A percentile compares a stretch with the other conserved stretches of the same genome.
Conservation (phyloP, 2,797 vertebrate species). For the Eremophila alpestris region DNA sequence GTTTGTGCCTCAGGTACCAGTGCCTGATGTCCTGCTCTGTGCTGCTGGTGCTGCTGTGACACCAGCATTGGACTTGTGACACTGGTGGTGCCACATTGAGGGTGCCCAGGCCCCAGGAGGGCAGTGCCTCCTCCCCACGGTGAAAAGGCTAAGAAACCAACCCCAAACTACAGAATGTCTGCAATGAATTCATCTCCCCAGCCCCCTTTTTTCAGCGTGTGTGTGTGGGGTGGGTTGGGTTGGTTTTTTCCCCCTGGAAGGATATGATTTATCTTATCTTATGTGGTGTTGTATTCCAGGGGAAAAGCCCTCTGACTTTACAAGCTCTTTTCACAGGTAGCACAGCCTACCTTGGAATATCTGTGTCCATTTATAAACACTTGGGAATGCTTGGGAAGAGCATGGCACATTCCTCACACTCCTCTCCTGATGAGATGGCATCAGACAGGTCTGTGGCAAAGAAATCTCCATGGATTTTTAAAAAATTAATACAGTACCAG, state of each 20-base stretch:
- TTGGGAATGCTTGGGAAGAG: not conserved
- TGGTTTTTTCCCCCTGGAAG: not conserved
- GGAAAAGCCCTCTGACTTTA: not conserved
- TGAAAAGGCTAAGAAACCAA: not conserved
- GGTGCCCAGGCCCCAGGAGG: not conserved
- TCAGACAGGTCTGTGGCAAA: not conserved
- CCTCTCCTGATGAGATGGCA: not conserved
- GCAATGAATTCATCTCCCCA: not conserved
- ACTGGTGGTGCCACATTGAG: not conserved
- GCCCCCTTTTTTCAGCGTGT: no score
- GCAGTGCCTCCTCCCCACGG: not conserved
- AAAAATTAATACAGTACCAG: not conserved
- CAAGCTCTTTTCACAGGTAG: not conserved
- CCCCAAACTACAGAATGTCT: not conserved
- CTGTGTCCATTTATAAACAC: not conserved
- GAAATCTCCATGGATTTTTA: not conserved
- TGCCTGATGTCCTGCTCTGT: not conserved
- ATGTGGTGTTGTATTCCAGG: not conserved
- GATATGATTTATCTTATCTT: not conserved
- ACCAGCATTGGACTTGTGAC: not conserved
- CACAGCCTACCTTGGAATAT: not conserved
- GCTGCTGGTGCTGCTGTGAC: not conserved
- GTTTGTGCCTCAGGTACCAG: not conserved
- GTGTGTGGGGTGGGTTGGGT: not conserved
- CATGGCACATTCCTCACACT: not conserved